Evolutionary conservation across 2,888 invertebrate genomes (phyloP).

Genomic region (Aromia moschata): DNA sequence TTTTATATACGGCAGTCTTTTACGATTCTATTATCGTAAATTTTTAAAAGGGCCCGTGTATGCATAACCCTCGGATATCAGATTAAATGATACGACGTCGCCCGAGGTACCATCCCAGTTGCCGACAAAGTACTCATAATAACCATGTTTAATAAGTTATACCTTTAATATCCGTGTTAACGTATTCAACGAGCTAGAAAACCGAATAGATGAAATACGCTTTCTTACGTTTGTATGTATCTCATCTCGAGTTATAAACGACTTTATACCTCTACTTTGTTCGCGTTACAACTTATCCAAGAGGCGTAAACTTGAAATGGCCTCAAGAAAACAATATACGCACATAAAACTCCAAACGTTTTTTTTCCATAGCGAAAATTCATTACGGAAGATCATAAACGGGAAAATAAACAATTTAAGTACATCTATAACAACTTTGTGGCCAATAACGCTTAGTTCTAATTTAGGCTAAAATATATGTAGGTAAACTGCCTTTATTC

Average conservation of each 20-base stretch:
- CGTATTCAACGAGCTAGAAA: constrained; percentile 20
- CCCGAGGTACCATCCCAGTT: constrained; percentile 7
- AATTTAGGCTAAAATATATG: neutral
- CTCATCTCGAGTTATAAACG: neutral
- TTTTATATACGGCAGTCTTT: constrained; percentile 15
- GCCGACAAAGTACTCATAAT: constrained; percentile 29
- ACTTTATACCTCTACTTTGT: constrained; percentile 1
- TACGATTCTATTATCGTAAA: constrained; percentile 19
- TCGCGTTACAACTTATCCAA: neutral
- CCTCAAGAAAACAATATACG: constrained; percentile 5
- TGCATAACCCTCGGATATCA: constrained; percentile 21
- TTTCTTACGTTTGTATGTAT: neutral
- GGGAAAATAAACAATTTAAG: constrained; percentile 9
- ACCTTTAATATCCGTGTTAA: constrained; percentile 27
- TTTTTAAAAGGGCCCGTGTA: constrained; percentile 7
- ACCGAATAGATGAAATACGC: constrained; percentile 2
- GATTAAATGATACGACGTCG: constrained; percentile 14
- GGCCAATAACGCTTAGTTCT: neutral
- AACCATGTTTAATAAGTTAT: constrained; percentile 23
- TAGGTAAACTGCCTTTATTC: constrained; percentile 4
- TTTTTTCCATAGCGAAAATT: neutral
- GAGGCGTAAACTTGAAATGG: constrained; percentile 1
- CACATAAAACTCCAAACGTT: constrained; percentile 1
- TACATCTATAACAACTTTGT: constrained; percentile 2
- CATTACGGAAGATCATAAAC: constrained; percentile 2